Percentiles rank a stretch among this genome's conserved stretches.
These are phyloP conservation scores for Callosobruchus maculatus DNA, from an alignment of 2,888 invertebrate species.

Conservation along the genomic window DNA sequence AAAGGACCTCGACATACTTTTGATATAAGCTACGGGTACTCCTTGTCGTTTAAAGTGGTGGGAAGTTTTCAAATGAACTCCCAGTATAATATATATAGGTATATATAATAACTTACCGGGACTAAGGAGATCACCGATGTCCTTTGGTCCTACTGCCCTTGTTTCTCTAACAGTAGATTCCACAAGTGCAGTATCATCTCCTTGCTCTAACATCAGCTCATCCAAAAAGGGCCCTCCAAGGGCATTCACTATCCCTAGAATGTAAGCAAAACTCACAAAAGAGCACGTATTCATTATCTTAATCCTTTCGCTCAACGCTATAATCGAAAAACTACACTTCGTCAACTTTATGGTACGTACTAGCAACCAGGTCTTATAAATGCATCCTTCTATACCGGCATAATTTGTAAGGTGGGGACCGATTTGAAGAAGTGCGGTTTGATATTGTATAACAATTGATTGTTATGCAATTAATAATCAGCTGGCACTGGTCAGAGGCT, in stretches of 20 bases:
- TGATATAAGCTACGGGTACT: too few relatives aligned
- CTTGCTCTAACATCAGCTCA: conserved; percentile 35
- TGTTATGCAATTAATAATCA: background rate
- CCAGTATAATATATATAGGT: too few relatives aligned
- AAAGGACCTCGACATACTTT: too few relatives aligned
- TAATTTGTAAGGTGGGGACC: background rate
- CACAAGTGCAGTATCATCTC: conserved; percentile 55
- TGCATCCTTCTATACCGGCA: too few relatives aligned
- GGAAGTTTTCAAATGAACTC: too few relatives aligned
- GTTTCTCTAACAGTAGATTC: conserved; percentile 58
- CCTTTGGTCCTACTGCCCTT: conserved; percentile 49
- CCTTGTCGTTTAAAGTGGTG: too few relatives aligned
- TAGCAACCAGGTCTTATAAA: background rate
- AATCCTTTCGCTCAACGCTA: background rate
- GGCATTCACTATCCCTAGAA: background rate
- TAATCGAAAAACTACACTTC: background rate
- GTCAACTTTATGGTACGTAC: background rate
- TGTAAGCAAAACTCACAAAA: conserved; percentile 1
- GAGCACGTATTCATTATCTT: background rate
- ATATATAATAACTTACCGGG: conserved; percentile 39
- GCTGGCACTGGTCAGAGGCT: background rate
- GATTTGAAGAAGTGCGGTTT: background rate
- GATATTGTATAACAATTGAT: background rate
- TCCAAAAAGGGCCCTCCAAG: conserved; percentile 25
- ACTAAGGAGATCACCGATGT: conserved; percentile 37